These are phyloP conservation scores for Notothenia rossii DNA, from an alignment of 2,113 vertebrate genomes.

Conservation along the genomic window DNA sequence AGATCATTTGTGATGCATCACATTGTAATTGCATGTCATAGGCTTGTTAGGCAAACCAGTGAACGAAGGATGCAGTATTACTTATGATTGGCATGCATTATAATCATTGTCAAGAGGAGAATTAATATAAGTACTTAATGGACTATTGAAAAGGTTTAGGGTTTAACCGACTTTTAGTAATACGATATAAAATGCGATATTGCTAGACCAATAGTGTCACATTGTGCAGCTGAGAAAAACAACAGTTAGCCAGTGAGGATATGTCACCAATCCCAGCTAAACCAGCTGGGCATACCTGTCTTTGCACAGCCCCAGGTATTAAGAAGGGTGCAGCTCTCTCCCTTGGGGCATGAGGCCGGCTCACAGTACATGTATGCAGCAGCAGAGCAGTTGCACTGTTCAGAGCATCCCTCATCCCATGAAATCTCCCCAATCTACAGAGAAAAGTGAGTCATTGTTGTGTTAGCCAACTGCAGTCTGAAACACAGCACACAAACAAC, in stretches of 20 bases:
- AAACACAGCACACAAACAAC: constrained; percentile 47
- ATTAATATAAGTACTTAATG: constrained; percentile 5
- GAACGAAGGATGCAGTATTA: constrained; percentile 10
- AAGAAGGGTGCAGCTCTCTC: constrained; percentile 65
- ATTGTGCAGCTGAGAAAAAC: constrained; percentile 4
- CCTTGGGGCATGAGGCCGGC: constrained; percentile 48
- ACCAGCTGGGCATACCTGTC: constrained; percentile 60
- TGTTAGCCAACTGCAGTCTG: constrained; percentile 31
- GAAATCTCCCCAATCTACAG: constrained; percentile 31
- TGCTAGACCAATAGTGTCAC: not conserved
- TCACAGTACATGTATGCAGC: constrained; percentile 38
- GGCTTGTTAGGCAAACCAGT: not conserved
- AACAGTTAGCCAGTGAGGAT: constrained; percentile 26
- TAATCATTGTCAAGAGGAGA: constrained; percentile 1
- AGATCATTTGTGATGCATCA: constrained; percentile 13
- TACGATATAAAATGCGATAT: constrained; percentile 27
- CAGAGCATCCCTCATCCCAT: constrained; percentile 50
- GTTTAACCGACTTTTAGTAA: constrained; percentile 21
- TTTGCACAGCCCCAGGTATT: constrained; percentile 56
- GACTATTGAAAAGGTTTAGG: not conserved
- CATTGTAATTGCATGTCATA: constrained; percentile 7
- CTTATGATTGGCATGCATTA: constrained; percentile 27
- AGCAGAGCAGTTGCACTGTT: constrained; percentile 41
- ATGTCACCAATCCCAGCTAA: constrained; percentile 52
- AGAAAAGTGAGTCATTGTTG: constrained; percentile 59